These are phyloP conservation scores for Vanessa tameamea DNA, from an alignment of 1,140 invertebrate genomes.

Conservation along the genomic window DNA sequence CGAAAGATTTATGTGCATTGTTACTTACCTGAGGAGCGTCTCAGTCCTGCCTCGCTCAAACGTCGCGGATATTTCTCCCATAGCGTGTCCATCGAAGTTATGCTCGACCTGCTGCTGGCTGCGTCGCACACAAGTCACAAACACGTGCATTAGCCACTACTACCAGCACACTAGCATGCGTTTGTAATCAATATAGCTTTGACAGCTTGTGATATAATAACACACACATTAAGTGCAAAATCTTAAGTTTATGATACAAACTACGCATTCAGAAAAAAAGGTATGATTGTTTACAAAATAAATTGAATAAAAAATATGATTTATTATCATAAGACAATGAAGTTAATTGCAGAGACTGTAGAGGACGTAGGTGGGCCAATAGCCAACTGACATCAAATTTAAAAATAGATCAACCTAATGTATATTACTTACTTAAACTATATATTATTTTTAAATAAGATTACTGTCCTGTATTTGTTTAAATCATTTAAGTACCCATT, in stretches of 20 bases:
- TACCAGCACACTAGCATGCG: constrained; percentile 53
- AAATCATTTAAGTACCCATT: neutral
- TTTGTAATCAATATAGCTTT: constrained; percentile 17
- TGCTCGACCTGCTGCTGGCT: constrained; percentile 83
- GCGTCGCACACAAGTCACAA: constrained; percentile 78
- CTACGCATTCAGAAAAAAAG: neutral
- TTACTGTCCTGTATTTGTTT: too few species aligned
- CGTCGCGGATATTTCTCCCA: constrained; percentile 85
- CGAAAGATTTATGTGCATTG: constrained; percentile 26
- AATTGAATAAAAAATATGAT: constrained; percentile 16
- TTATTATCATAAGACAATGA: constrained; percentile 33
- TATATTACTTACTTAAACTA: neutral
- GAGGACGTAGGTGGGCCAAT: constrained; percentile 21
- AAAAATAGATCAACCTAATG: neutral
- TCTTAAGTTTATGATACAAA: neutral
- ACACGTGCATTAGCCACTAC: constrained; percentile 76
- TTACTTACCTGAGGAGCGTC: constrained; percentile 86
- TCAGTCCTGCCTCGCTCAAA: constrained; percentile 85
- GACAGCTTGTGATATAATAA: neutral
- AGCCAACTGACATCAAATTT: neutral
- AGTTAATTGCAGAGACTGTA: constrained; percentile 35
- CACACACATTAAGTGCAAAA: neutral
- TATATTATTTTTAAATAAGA: neutral
- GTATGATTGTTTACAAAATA: constrained; percentile 5
- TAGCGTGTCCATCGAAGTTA: constrained; percentile 85